Percentiles rank a stretch among this genome's conserved stretches.
Conservation (phyloP, 2,797 vertebrate species). For the Hybognathus amarus region DNA sequence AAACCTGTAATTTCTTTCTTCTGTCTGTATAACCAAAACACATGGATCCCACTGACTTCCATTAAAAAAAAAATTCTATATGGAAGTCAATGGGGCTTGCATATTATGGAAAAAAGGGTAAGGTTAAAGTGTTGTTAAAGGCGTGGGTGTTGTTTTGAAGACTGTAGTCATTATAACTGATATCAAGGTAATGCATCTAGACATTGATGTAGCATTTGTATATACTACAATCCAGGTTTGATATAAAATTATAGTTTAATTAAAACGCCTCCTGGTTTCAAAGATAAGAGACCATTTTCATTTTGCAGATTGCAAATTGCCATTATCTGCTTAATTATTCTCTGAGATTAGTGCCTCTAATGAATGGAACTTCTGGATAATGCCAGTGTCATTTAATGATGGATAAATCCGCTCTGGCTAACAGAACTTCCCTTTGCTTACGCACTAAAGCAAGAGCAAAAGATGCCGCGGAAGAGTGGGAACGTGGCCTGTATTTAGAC, state of each 20-base stretch:
- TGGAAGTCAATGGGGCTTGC: not conserved
- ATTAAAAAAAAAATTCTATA: no score
- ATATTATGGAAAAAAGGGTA: not conserved
- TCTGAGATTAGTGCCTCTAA: slow-evolving; percentile 72
- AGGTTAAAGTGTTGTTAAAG: not conserved
- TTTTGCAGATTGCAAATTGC: slow-evolving; percentile 74
- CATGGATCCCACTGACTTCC: not conserved
- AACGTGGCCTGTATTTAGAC: slow-evolving; percentile 30
- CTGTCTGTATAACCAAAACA: no score
- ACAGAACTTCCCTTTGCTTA: slow-evolving; percentile 54
- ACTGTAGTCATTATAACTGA: slow-evolving; percentile 56
- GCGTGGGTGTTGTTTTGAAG: slow-evolving; percentile 23
- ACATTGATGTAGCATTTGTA: slow-evolving; percentile 62
- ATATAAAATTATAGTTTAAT: slow-evolving; percentile 72
- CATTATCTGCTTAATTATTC: slow-evolving; percentile 80
- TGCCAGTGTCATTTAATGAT: slow-evolving; percentile 67
- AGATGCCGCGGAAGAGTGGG: not conserved
- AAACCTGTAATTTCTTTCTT: no score
- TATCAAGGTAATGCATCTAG: slow-evolving; percentile 45
- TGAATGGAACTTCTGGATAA: slow-evolving; percentile 74
- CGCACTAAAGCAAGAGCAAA: slow-evolving; percentile 8
- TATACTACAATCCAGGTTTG: slow-evolving; percentile 62
- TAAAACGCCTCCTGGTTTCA: slow-evolving; percentile 74
- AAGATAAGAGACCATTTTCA: slow-evolving; percentile 74
- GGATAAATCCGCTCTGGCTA: slow-evolving; percentile 56